Evolutionary conservation across 1,140 invertebrate species (phyloP), one percentile per base, ranked within the genome.

Genomic region (Lineus longissimus): DNA sequence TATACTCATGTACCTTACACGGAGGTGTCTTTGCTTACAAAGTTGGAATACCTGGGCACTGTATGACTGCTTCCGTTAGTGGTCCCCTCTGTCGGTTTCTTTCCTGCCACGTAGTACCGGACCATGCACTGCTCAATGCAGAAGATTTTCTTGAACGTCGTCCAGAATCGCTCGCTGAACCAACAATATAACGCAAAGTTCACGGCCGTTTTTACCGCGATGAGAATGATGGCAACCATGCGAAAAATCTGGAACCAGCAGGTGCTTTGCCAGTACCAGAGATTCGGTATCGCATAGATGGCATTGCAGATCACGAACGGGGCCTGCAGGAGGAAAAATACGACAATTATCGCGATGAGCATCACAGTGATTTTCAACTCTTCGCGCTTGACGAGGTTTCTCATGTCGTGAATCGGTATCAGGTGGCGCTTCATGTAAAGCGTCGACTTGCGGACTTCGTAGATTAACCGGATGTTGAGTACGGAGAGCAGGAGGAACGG

Each of bases 111-210:
- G 55, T 29, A 19, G 58, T 40, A 59, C 40, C 40, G 31, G 2
- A 22, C 17, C 58, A 84, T n/a, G 80, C 79, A 55, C 47, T 27
- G 47, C n/a, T 51, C 47, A 31, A 68, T 59, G 55, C 86, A 87
- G 73, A 91, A 89, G 2, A 89, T 84, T 41, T 85, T 75, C 63
- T 88, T 83, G 68, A 91, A 89, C 9, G 89, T 91, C 62, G 85
- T 86, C 61, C 89, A 84, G 79, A 91, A 91, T 70, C 89, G 90
- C 76, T 90, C 88, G 67, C 88, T 89, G 71, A 91, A 85, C 64
- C 88, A 87, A 73, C 89, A 91, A 77, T 91, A 91, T 29, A 91
- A 79, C 55, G 91, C 83, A 77, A 91, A 91, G 81, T 91, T 91
- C 9, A 78, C 71, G 11, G 88, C 74, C 0, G 89, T 88, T 79